Evolutionary conservation across 2,888 invertebrate species (phyloP).

Genomic region (Limnephilus marmoratus): DNA sequence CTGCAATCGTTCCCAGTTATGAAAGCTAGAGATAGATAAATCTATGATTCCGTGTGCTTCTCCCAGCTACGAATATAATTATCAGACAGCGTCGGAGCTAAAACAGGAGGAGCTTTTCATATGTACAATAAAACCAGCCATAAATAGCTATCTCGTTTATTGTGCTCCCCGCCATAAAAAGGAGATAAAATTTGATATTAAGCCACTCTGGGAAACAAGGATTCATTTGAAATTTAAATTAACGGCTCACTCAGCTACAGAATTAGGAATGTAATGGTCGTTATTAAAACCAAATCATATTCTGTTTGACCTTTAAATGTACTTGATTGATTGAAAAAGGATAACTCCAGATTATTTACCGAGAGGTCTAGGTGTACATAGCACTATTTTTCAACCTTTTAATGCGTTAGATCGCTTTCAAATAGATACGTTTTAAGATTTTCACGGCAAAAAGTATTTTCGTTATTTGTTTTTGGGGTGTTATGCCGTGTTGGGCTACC

Average conservation of each 20-base stretch:
- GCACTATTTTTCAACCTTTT: not conserved
- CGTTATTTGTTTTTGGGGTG: too few species aligned
- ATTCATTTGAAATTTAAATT: constrained; percentile 33
- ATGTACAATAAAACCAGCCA: constrained; percentile 21
- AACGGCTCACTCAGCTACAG: constrained; percentile 12
- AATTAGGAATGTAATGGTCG: not conserved
- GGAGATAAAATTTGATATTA: constrained; percentile 35
- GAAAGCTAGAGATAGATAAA: not conserved
- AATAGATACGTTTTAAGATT: too few species aligned
- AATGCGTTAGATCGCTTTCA: too few species aligned
- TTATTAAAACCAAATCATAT: not conserved
- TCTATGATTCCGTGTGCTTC: not conserved
- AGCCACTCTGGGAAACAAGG: constrained; percentile 28
- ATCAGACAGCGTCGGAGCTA: not conserved
- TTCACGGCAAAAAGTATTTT: too few species aligned
- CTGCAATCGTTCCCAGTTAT: not conserved
- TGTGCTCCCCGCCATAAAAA: not conserved
- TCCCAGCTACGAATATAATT: not conserved
- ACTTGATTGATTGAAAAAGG: not conserved
- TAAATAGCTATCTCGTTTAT: constrained; percentile 30
- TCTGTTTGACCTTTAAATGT: not conserved
- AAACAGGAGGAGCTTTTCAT: constrained; percentile 7
- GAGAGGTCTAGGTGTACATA: not conserved
- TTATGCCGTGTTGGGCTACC: too few species aligned
- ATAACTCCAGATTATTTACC: not conserved